Percentiles rank a stretch among this genome's conserved stretches.
These are phyloP conservation scores for Cepphus grylle DNA, from an alignment of 2,113 vertebrate genomes.

Conservation along the genomic window DNA sequence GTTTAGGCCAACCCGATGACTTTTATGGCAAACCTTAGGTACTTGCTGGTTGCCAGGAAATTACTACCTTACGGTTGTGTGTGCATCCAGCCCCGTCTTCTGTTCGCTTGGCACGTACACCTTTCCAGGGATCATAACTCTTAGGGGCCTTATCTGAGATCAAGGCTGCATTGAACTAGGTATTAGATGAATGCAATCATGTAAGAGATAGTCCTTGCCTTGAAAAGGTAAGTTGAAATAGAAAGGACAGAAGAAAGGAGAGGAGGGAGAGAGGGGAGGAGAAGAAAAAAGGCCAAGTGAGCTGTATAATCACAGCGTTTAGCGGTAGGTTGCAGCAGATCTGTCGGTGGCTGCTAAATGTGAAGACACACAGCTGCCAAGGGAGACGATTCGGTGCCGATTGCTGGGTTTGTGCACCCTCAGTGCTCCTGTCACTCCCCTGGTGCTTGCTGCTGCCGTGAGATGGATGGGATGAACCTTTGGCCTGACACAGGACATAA, in stretches of 20 bases:
- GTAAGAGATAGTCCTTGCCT: not conserved
- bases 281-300: not conserved
- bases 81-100: not conserved
- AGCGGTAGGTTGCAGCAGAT: not conserved
- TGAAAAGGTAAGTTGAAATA: not conserved
- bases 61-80: fast-evolving
- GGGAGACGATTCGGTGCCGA: not conserved
- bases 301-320: not conserved
- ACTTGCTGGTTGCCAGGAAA: not conserved
- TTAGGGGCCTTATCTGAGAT: not conserved
- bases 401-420: not conserved
- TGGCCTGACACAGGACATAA: not conserved
- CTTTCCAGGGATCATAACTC: not conserved
- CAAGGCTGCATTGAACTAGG: not conserved
- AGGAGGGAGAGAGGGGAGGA: no score
- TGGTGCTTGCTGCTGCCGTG: not conserved
- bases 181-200: fast-evolving
- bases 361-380: not conserved
- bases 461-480: not conserved
- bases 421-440: fast-evolving
- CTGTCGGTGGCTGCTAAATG: not conserved
- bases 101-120: fast-evolving
- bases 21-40: not conserved
- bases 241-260: not conserved
- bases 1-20: not conserved